Evolutionary conservation across 2,797 vertebrate species (phyloP), one percentile per base, ranked within the genome.

Genomic region (Jordanella pulchra): DNA sequence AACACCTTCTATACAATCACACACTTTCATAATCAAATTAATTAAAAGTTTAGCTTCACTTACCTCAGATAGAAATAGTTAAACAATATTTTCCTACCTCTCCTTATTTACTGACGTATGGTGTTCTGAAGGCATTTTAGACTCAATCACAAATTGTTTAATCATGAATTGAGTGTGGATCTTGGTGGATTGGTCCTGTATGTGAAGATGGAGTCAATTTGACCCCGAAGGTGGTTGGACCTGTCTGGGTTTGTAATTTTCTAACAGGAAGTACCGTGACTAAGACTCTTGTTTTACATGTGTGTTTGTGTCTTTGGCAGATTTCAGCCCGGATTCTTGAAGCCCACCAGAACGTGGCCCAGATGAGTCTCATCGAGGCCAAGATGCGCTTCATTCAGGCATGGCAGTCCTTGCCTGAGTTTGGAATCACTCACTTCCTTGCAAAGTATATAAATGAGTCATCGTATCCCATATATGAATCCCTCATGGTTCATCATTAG

Each of bases 321-420:
- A 98, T 99, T 91, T 97, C 97, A 0, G 96, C 96, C 2, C 94
- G 98, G 82, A 99, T 99, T 84, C 93, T 99, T 78, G 98, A 99
- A 86, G 97, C 98, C 82, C 98, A 99, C 89, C 98, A 99, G 92
- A 99, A 99, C 15, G 97, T 99, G 64, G 97, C 97, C 63, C 97
- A 99, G 90, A 99, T 99, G 98, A 99, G 98, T 84, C 96, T 99
- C 53, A 99, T 99, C 48, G 98, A 99, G 91, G 97, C 98, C 76
- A 99, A 99, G 93, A 97, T 99, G 97, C 92, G 97, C 61, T 99
- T 99, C 72, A 99, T 99, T 63, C 97, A 99, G 85, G 98, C 97
- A 0, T 99, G 97, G 98, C 97, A 99, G 91, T 99, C 97, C 0
- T 92, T 99, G 79, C 97, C 98, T 0, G 98, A 99, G 86, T 99